phyloP scores from a whole-genome alignment of 2,888 invertebrate genomes.

The Andricus curvator region DNA sequence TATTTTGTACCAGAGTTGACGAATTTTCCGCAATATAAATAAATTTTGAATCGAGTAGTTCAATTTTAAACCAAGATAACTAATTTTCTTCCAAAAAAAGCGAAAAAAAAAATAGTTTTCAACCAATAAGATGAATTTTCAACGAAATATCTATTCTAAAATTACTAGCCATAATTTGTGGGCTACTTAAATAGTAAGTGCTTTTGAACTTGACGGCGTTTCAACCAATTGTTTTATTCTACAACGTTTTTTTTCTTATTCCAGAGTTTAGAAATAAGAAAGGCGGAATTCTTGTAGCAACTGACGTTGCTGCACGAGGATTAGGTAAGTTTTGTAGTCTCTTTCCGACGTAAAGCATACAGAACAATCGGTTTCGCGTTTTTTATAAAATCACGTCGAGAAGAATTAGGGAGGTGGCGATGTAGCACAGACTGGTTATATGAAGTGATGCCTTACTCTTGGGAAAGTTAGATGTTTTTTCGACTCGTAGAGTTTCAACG shows the following conservation, averaged over 20 bases:
- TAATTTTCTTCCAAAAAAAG: too few relatives aligned
- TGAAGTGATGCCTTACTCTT: conserved; percentile 75
- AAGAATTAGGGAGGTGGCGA: conserved; percentile 71
- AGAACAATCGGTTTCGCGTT: conserved; percentile 46
- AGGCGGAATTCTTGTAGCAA: conserved; percentile 95
- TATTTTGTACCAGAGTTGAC: too few relatives aligned
- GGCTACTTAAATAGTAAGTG: too few relatives aligned
- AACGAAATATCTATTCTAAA: too few relatives aligned
- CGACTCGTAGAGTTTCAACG: conserved; percentile 15
- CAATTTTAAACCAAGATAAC: too few relatives aligned
- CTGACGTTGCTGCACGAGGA: conserved; percentile 98
- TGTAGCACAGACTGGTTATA: conserved; percentile 78
- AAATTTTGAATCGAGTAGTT: too few relatives aligned
- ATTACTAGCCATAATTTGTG: too few relatives aligned
- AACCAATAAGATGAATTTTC: too few relatives aligned
- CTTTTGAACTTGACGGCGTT: too few relatives aligned
- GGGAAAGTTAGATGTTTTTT: conserved; percentile 43
- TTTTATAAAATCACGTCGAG: conserved; percentile 17
- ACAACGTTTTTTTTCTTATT: conserved; percentile 54
- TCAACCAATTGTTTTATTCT: conserved; percentile 8
- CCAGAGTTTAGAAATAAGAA: conserved; percentile 92
- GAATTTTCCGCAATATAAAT: too few relatives aligned
- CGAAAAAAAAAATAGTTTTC: too few relatives aligned
- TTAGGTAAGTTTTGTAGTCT: conserved; percentile 85
- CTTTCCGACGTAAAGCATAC: conserved; percentile 32